A percentile compares a stretch with the other conserved stretches of the same genome.
These are phyloP conservation scores for Cnemophilus loriae DNA, from an alignment of 2,113 vertebrate species.

Conservation along the genomic window DNA sequence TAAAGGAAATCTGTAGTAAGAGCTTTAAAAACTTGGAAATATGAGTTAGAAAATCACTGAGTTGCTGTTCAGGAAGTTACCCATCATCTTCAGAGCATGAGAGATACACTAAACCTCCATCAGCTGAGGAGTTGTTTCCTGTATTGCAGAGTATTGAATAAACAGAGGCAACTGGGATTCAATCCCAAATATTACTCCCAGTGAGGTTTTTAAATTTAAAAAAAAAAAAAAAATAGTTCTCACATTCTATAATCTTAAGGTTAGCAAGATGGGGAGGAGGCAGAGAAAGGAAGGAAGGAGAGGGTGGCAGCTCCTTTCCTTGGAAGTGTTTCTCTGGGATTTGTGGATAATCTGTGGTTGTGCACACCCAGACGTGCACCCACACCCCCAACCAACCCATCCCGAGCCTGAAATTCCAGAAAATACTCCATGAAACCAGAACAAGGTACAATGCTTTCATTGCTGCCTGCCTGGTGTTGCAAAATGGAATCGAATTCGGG, in stretches of 20 bases:
- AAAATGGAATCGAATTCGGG: accelerated
- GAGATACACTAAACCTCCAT: background rate
- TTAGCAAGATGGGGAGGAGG: background rate
- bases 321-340: background rate
- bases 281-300: background rate
- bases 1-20: background rate
- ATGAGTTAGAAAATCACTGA: background rate
- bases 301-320: background rate
- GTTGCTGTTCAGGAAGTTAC: background rate
- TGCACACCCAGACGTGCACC: accelerated
- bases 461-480: background rate
- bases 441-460: background rate
- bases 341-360: background rate
- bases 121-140: slow-evolving; percentile 17
- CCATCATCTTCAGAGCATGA: background rate
- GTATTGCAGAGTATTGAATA: background rate
- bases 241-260: background rate
- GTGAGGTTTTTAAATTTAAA: background rate
- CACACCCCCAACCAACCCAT: background rate
- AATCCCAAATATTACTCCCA: background rate
- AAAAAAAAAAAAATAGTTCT: background rate
- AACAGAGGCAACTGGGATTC: slow-evolving; percentile 10
- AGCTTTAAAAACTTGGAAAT: background rate
- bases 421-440: background rate
- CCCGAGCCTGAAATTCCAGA: background rate